A percentile compares a stretch with the other conserved stretches of the same genome.
These are phyloP conservation scores for Coregonus ussuriensis DNA, from an alignment of 2,797 vertebrate species.

Conservation along the genomic window DNA sequence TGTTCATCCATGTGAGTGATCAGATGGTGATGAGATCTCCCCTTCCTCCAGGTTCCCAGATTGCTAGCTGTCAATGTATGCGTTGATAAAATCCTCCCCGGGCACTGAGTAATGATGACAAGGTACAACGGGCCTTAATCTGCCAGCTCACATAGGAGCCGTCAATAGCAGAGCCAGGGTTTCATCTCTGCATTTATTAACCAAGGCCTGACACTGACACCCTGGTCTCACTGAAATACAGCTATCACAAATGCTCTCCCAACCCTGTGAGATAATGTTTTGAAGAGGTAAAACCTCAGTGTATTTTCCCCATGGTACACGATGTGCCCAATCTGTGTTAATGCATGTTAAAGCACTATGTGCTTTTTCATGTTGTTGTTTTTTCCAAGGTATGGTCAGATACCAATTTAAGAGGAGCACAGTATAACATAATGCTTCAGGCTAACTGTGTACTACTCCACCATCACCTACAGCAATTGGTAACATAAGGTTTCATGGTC, in stretches of 20 bases:
- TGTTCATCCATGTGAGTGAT: slow-evolving; percentile 50
- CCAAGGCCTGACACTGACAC: too few relatives aligned
- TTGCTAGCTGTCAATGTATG: slow-evolving; percentile 30
- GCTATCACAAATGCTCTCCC: not conserved
- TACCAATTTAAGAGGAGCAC: not conserved
- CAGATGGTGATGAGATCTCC: slow-evolving; percentile 17
- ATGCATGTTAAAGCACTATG: too few relatives aligned
- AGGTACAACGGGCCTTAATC: slow-evolving; percentile 66
- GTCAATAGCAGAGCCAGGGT: not conserved
- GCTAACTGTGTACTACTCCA: not conserved
- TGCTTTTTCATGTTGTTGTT: not conserved
- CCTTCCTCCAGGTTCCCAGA: slow-evolving; percentile 1
- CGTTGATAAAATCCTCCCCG: slow-evolving; percentile 45
- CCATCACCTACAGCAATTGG: not conserved
- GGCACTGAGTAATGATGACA: slow-evolving; percentile 53
- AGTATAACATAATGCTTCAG: too few relatives aligned
- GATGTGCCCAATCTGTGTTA: not conserved
- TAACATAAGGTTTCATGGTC: not conserved
- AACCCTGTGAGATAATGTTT: not conserved
- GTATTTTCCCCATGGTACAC: not conserved
- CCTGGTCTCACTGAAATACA: not conserved
- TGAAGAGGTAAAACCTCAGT: not conserved
- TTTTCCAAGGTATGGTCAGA: not conserved
- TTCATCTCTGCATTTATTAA: not conserved
- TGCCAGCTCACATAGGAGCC: slow-evolving; percentile 59